These are phyloP conservation scores for Aphidoletes aphidimyza DNA, from an alignment of 2,888 invertebrate genomes.

Conservation along the genomic window DNA sequence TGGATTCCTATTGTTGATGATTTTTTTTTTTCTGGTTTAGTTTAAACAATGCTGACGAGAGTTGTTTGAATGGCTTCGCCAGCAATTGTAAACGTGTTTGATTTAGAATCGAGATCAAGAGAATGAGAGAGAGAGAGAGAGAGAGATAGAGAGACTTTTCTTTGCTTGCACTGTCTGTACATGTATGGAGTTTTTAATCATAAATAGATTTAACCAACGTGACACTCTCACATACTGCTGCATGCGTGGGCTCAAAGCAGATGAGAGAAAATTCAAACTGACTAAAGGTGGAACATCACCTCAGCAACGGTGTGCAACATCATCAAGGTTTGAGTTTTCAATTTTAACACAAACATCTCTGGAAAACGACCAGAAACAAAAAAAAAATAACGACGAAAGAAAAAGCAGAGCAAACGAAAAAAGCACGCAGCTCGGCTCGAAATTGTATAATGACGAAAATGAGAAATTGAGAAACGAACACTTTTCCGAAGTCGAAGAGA, in stretches of 20 bases:
- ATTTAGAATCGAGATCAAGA: background rate
- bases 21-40: background rate
- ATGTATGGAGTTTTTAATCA: conserved; percentile 14
- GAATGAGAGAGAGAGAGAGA: too few relatives aligned
- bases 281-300: background rate
- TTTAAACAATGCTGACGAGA: conserved; percentile 2
- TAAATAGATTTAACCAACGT: conserved; percentile 35
- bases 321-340: conserved; percentile 13
- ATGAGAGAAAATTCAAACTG: background rate
- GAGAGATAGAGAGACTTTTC: too few relatives aligned
- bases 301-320: background rate
- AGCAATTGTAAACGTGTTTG: background rate
- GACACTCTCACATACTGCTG: background rate
- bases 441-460: conserved; percentile 17
- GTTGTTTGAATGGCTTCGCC: background rate
- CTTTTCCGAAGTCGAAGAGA: background rate
- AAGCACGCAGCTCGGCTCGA: background rate
- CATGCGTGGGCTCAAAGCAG: background rate
- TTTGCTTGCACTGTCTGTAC: too few relatives aligned
- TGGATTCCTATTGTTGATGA: background rate
- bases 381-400: background rate
- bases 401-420: background rate
- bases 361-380: background rate
- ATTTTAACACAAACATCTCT: conserved; percentile 5
- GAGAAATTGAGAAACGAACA: conserved; percentile 22